Conservation (phyloP, 1,140 invertebrate genomes). For the Cyrtorhinus lividipennis region DNA sequence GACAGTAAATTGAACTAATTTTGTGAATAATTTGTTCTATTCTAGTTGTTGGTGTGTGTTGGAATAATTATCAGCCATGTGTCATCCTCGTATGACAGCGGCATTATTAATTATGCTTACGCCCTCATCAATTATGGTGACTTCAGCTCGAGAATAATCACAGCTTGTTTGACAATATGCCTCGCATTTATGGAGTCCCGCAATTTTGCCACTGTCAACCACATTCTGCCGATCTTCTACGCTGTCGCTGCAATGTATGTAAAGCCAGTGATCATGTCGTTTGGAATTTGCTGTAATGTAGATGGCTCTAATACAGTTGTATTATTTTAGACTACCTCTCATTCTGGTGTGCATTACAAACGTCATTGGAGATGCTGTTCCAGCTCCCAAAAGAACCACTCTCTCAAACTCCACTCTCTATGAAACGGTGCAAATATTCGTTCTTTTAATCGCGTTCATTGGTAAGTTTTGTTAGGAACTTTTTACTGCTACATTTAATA, state of each 20-base stretch:
- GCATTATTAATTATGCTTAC: constrained; percentile 45
- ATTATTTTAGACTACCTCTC: constrained; percentile 36
- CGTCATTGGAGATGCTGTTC: constrained; percentile 30
- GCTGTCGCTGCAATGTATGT: constrained; percentile 62
- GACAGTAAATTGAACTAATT: too few relatives aligned
- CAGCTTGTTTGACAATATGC: constrained; percentile 59
- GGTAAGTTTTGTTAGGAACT: too few relatives aligned
- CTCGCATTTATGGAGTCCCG: constrained; percentile 67
- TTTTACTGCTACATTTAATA: too few relatives aligned
- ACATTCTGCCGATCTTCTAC: constrained; percentile 51
- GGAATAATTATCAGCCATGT: constrained; percentile 43
- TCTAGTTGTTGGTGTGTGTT: constrained; percentile 33
- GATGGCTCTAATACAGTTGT: too few relatives aligned
- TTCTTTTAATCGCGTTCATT: constrained; percentile 50
- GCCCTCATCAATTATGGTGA: constrained; percentile 54
- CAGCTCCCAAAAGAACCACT: not conserved
- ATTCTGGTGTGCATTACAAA: constrained; percentile 40
- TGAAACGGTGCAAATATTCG: constrained; percentile 36
- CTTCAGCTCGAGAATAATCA: constrained; percentile 67
- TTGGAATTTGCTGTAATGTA: too few relatives aligned
- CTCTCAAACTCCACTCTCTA: not conserved
- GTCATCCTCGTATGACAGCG: constrained; percentile 37
- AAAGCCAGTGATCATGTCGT: too few relatives aligned
- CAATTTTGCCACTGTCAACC: constrained; percentile 62
- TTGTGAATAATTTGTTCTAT: not conserved